These are phyloP conservation scores for Melitaea cinxia DNA, from an alignment of 1,140 invertebrate genomes.

Conservation along the genomic window DNA sequence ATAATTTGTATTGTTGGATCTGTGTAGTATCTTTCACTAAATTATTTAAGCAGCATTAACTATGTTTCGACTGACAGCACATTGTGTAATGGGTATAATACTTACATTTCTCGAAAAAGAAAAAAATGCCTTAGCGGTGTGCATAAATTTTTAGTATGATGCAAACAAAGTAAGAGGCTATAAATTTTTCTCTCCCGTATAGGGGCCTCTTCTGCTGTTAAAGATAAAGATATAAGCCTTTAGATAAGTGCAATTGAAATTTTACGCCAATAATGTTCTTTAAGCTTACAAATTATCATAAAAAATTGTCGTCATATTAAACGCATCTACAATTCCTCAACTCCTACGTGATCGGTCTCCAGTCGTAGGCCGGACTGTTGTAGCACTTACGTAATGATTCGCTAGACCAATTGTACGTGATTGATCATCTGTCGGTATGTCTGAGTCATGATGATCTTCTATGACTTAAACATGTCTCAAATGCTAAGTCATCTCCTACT, in stretches of 20 bases:
- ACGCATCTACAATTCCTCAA: neutral
- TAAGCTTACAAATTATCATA: no score
- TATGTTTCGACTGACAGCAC: neutral
- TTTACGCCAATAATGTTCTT: no score
- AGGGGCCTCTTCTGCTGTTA: no score
- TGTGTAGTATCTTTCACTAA: constrained; percentile 25
- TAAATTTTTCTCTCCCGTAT: no score
- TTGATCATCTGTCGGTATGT: constrained; percentile 46
- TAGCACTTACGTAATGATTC: constrained; percentile 38
- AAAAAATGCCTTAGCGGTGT: no score
- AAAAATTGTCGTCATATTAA: no score
- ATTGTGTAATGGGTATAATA: neutral
- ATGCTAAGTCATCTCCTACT: constrained; percentile 27
- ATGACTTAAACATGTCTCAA: constrained; percentile 29
- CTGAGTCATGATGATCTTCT: constrained; percentile 40
- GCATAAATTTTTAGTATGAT: no score
- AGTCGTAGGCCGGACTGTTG: constrained; percentile 37
- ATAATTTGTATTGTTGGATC: constrained; percentile 23
- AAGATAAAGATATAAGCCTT: no score
- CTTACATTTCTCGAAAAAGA: neutral
- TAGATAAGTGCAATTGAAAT: no score
- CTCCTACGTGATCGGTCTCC: constrained; percentile 22
- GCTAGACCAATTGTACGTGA: constrained; percentile 43
- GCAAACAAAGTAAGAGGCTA: no score
- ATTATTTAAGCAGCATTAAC: neutral